phyloP scores from a whole-genome alignment of 2,797 vertebrate species.

The Rachycentron canadum region DNA sequence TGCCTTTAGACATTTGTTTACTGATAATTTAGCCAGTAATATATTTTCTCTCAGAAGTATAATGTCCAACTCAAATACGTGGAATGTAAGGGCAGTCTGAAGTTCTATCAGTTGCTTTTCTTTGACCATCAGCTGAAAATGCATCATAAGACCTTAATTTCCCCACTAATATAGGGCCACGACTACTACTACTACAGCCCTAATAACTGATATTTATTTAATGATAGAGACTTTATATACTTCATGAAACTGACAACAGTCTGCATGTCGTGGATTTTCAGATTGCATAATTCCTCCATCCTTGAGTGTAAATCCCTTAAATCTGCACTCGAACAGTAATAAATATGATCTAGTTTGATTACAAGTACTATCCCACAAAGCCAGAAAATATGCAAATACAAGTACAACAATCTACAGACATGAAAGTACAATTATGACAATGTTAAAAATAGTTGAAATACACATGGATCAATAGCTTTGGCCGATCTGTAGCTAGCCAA shows the following conservation, averaged over 20 bases:
- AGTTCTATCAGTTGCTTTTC: not conserved
- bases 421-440: too few relatives aligned
- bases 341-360: not conserved
- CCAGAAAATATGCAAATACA: not conserved
- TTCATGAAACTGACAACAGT: too few relatives aligned
- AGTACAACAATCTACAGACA: not conserved
- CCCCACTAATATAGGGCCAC: not conserved
- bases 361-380: not conserved
- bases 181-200: not conserved
- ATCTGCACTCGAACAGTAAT: not conserved
- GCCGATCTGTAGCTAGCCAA: too few relatives aligned
- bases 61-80: not conserved
- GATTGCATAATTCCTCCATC: not conserved
- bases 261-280: not conserved
- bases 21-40: constrained; percentile 14
- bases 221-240: not conserved
- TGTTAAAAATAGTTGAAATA: too few relatives aligned
- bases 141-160: not conserved
- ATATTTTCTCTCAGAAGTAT: not conserved
- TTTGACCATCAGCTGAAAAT: not conserved
- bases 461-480: too few relatives aligned
- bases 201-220: not conserved
- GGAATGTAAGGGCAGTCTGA: not conserved
- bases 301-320: not conserved
- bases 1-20: constrained; percentile 24